Evolutionary conservation across 1,140 invertebrate species (phyloP).

Genomic region (Hyphantria cunea): DNA sequence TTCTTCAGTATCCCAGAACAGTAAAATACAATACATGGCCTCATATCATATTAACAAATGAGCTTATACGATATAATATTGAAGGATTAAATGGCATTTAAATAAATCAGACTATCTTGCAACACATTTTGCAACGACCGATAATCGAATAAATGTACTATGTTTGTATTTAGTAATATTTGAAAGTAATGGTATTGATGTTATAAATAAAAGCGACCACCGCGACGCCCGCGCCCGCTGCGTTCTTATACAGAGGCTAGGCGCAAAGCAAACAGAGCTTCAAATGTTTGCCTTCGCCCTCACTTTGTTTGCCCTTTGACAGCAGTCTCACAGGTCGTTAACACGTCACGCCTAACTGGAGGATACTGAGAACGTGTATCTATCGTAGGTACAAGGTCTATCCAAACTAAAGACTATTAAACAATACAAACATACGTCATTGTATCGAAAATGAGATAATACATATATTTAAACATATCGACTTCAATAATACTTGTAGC

Average conservation of each 20-base stretch:
- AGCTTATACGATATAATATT: not conserved
- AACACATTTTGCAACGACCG: not conserved
- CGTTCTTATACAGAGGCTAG: conserved; percentile 59
- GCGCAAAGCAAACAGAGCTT: conserved; percentile 56
- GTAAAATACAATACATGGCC: too few species aligned
- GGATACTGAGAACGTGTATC: conserved; percentile 48
- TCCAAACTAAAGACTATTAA: conserved; percentile 60
- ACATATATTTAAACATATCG: not conserved
- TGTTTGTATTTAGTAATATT: not conserved
- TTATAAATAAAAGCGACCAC: conserved; percentile 43
- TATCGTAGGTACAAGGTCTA: conserved; percentile 36
- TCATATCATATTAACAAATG: too few species aligned
- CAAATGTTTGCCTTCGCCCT: conserved; percentile 49
- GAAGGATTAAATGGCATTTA: not conserved
- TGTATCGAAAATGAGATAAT: conserved; percentile 45
- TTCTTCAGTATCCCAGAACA: too few species aligned
- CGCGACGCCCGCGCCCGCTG: conserved; percentile 34
- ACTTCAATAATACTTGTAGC: not conserved
- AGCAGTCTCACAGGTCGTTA: conserved; percentile 79
- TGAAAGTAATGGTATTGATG: not conserved
- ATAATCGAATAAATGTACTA: not conserved
- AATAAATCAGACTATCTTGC: not conserved
- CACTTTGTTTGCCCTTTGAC: conserved; percentile 73
- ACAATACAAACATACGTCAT: conserved; percentile 41
- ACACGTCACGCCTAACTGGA: conserved; percentile 70